Evolutionary conservation across 2,797 vertebrate species (phyloP).

Genomic region (Gambusia yucatana): DNA sequence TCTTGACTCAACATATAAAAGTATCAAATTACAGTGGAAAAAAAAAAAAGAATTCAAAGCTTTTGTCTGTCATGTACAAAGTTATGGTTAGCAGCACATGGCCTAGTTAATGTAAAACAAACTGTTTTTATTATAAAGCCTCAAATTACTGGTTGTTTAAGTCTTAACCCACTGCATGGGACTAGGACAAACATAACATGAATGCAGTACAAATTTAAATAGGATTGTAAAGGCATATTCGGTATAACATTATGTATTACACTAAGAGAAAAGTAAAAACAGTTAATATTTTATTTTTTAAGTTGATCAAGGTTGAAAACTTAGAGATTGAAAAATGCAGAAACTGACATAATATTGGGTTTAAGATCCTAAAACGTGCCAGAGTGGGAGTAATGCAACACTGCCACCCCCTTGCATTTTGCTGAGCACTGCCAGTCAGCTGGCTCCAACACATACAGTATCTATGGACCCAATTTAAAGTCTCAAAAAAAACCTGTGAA

Average conservation of each 20-base stretch:
- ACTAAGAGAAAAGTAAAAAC: background rate
- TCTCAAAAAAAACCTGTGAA: background rate
- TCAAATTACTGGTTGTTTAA: background rate
- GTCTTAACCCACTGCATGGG: background rate
- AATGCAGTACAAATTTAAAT: background rate
- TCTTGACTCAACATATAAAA: slow-evolving; percentile 44
- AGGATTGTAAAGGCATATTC: background rate
- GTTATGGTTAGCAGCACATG: background rate
- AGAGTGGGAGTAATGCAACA: background rate
- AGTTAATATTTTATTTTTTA: background rate
- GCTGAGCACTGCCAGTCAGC: background rate
- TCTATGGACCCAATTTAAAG: background rate
- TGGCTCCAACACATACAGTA: background rate
- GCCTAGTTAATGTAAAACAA: background rate
- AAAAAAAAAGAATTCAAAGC: slow-evolving; percentile 38
- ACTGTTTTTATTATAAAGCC: background rate
- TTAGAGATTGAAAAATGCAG: background rate
- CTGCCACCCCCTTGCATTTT: background rate
- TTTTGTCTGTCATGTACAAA: slow-evolving; percentile 9
- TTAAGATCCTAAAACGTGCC: background rate
- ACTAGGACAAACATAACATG: background rate
- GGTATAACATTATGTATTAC: background rate
- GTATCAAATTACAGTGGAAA: slow-evolving; percentile 39
- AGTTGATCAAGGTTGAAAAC: background rate
- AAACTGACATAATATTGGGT: background rate